Evolutionary conservation across 1,140 invertebrate genomes (phyloP), one percentile per base, ranked within the genome.

Genomic region (Gonatopus flavifemur): DNA sequence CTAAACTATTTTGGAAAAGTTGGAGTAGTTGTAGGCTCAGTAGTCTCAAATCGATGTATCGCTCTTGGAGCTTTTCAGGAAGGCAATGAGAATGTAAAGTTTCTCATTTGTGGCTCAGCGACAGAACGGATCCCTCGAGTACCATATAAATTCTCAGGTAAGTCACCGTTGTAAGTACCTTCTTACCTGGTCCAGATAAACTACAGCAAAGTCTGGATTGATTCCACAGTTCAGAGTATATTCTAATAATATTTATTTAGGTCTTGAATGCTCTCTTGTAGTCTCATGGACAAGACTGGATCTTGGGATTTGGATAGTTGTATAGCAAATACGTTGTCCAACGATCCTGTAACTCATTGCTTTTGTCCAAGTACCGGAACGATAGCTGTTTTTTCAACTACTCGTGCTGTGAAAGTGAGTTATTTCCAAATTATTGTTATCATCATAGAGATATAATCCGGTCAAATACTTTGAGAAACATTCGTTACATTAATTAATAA

Each of bases 71-170:
- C n/a, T n/a, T n/a, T n/a, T n/a, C n/a, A n/a, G n/a, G n/a, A n/a
- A n/a, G n/a, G n/a, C n/a, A n/a, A n/a, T n/a, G n/a, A n/a, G n/a
- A n/a, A n/a, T n/a, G n/a, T n/a, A n/a, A n/a, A n/a, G n/a, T n/a
- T n/a, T n/a, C n/a, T n/a, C n/a, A n/a, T n/a, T n/a, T n/a, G n/a
- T n/a, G n/a, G n/a, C n/a, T n/a, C 61, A 87, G 86, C 35, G 83
- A 87, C 59, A 82, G 83, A 3, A 80, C 74, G 13, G 85, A 87
- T 62, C n/a, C n/a, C 69, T 86, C 33, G 84, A 87, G 62, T 87
- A 86, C 67, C 82, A 82, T 52, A 74, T 87, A 13, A 81, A 83
- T 49, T 87, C 85, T 1, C 79, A 81, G 49, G 70, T 87, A 10
- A 76, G n/a, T 86, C 16, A 77, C 76, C 13, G 77, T 84, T 2